phyloP scores from a whole-genome alignment of 2,113 vertebrate genomes.

The Brienomyrus longianalis region DNA sequence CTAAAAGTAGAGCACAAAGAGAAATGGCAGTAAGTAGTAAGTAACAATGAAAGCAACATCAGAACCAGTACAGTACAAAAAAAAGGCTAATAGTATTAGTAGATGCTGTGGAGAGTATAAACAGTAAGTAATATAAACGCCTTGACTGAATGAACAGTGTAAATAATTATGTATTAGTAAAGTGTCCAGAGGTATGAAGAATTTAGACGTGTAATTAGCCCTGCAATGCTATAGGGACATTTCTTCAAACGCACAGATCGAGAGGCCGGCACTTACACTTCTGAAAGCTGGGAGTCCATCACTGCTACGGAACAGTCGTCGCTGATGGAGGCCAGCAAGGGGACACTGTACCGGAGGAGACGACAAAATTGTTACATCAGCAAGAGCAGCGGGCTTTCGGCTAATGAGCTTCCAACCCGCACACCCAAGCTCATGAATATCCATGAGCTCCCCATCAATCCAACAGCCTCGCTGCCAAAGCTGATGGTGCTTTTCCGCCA shows the following conservation, averaged over 20 bases:
- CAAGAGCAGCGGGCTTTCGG: neutral
- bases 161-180: neutral
- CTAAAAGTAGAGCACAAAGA: neutral
- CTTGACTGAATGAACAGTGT: neutral
- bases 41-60: neutral
- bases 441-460: neutral
- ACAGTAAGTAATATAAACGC: neutral
- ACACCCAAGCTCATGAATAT: neutral
- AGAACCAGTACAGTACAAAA: neutral
- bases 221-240: neutral
- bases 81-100: neutral
- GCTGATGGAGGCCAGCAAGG: slow-evolving; percentile 80
- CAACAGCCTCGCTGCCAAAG: neutral
- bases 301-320: slow-evolving; percentile 86
- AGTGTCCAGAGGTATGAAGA: neutral
- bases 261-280: slow-evolving; percentile 69
- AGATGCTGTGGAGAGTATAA: neutral
- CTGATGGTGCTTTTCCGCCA: neutral
- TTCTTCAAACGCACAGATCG: neutral
- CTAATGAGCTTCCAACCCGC: neutral
- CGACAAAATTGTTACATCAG: neutral
- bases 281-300: slow-evolving; percentile 68
- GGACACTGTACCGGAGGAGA: slow-evolving; percentile 52
- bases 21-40: neutral
- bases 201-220: neutral